These are phyloP conservation scores for Scomber colias DNA, from an alignment of 2,113 vertebrate genomes.

Conservation along the genomic window DNA sequence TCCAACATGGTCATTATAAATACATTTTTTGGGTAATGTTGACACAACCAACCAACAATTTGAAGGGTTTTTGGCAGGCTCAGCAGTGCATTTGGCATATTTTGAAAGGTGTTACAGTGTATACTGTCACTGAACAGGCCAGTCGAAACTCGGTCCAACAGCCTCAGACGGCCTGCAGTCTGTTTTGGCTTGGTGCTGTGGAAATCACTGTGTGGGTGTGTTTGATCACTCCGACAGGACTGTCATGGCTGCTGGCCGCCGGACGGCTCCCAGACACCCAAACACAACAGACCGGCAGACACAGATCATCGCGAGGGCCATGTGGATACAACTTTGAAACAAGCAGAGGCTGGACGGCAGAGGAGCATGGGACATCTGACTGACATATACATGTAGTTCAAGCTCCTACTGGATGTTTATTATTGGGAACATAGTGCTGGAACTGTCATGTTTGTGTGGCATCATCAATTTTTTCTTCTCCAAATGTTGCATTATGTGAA, in stretches of 20 bases:
- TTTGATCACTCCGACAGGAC: constrained; percentile 69
- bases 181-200: constrained; percentile 57
- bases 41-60: constrained; percentile 51
- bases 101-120: constrained; percentile 61
- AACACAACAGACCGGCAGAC: constrained; percentile 55
- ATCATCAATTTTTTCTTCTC: neutral
- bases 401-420: constrained; percentile 2
- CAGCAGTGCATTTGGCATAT: constrained; percentile 46
- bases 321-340: constrained; percentile 58
- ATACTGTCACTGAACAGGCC: constrained; percentile 61
- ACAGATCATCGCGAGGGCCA: constrained; percentile 31
- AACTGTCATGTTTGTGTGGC: neutral
- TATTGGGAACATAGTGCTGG: neutral
- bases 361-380: constrained; percentile 8
- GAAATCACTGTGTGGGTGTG: constrained; percentile 65
- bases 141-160: constrained; percentile 43
- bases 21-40: constrained; percentile 27
- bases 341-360: neutral
- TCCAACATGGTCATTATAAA: neutral
- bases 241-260: constrained; percentile 61
- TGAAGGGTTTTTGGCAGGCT: constrained; percentile 56
- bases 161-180: constrained; percentile 46
- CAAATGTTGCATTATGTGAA: neutral
- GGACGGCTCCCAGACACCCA: constrained; percentile 60
- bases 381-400: constrained; percentile 11